Conservation (phyloP, 2,797 vertebrate species). For the Centroberyx gerrardi region DNA sequence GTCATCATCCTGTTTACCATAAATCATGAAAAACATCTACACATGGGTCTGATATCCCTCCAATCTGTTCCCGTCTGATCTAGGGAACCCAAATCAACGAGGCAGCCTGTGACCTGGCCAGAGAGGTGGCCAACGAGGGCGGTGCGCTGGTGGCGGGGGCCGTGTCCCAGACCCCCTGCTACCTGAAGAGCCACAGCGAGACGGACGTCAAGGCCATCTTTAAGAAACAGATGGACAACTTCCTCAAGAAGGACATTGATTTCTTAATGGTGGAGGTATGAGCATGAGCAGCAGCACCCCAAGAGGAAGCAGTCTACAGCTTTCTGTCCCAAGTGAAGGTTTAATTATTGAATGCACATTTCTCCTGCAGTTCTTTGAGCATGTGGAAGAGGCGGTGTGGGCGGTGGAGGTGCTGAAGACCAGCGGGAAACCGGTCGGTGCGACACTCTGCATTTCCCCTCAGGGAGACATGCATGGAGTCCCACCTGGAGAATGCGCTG, state of each 20-base stretch:
- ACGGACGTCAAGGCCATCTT: slow-evolving; percentile 90
- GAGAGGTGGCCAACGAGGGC: slow-evolving; percentile 90
- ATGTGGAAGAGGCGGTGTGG: slow-evolving; percentile 94
- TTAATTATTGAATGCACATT: neutral
- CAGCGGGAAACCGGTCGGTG: slow-evolving; percentile 90
- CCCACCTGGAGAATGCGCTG: slow-evolving; percentile 87
- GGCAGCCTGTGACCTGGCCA: slow-evolving; percentile 93
- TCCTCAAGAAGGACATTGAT: slow-evolving; percentile 91
- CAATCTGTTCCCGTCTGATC: neutral
- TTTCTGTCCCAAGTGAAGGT: neutral
- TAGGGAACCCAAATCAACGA: slow-evolving; percentile 92
- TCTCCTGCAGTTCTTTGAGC: slow-evolving; percentile 89
- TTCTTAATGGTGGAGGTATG: slow-evolving; percentile 93
- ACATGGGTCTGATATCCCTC: neutral
- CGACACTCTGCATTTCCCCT: slow-evolving; percentile 89
- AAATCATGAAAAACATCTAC: neutral
- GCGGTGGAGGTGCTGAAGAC: slow-evolving; percentile 91
- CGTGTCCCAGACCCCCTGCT: slow-evolving; percentile 93
- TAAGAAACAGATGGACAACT: slow-evolving; percentile 90
- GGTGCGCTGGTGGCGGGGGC: slow-evolving; percentile 92
- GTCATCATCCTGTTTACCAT: slow-evolving; percentile 66
- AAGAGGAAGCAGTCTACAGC: neutral
- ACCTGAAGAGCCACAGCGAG: slow-evolving; percentile 89
- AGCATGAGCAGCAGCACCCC: neutral
- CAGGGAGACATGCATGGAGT: slow-evolving; percentile 88